These are phyloP conservation scores for Madoqua kirkii DNA, from an alignment of 2,113 vertebrate genomes.

Conservation along the genomic window DNA sequence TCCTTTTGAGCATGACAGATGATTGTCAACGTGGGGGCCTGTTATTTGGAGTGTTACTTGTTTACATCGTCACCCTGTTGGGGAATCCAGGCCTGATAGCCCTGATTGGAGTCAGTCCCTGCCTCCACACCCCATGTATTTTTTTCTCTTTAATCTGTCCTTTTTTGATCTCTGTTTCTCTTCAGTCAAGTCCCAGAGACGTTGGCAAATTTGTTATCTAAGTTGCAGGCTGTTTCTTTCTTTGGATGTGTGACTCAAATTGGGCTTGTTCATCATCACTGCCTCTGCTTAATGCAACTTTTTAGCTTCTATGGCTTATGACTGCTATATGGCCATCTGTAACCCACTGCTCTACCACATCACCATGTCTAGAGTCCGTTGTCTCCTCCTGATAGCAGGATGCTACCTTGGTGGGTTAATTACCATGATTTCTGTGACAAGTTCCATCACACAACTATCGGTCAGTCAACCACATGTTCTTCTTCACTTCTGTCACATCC, in stretches of 20 bases:
- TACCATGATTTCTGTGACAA: slow-evolving; percentile 57
- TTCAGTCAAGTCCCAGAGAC: slow-evolving; percentile 74
- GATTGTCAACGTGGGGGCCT: neutral
- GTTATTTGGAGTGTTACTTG: slow-evolving; percentile 43
- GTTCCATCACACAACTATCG: slow-evolving; percentile 60
- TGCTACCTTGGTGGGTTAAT: slow-evolving; percentile 63
- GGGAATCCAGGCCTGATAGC: slow-evolving; percentile 41
- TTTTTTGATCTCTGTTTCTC: slow-evolving; percentile 77
- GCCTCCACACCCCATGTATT: slow-evolving; percentile 71
- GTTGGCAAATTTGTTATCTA: slow-evolving; percentile 68
- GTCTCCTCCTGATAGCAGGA: slow-evolving; percentile 48
- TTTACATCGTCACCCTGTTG: slow-evolving; percentile 37
- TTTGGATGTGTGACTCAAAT: slow-evolving; percentile 72
- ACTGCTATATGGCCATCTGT: slow-evolving; percentile 76
- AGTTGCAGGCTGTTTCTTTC: slow-evolving; percentile 68
- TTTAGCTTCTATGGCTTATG: slow-evolving; percentile 80
- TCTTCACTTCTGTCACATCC: slow-evolving; percentile 75
- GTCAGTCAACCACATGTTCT: slow-evolving; percentile 65
- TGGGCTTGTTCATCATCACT: slow-evolving; percentile 70
- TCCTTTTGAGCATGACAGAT: slow-evolving; percentile 41
- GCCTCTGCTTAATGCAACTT: slow-evolving; percentile 76
- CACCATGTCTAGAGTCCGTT: slow-evolving; percentile 62
- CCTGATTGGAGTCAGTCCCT: slow-evolving; percentile 15
- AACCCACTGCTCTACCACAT: slow-evolving; percentile 76
- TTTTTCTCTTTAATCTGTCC: slow-evolving; percentile 78